Evolutionary conservation across 2,113 vertebrate genomes (phyloP), one percentile per base, ranked within the genome.

Genomic region (Cinclus mexicanus): DNA sequence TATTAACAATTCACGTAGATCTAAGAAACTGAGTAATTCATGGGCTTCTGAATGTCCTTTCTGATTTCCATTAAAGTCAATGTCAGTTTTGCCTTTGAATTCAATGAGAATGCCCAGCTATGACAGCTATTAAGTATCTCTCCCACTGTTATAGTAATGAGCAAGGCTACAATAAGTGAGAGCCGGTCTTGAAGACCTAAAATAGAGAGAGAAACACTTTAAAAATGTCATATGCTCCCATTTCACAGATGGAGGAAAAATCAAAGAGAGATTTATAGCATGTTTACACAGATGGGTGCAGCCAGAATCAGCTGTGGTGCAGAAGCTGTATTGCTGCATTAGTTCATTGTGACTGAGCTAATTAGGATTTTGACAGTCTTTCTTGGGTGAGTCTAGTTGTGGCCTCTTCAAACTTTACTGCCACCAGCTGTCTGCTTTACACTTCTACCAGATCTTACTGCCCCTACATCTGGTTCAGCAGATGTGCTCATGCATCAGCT

Each of bases 351-450:
- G 68, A 93, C 86, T 44, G 59, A 93, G 69, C 86, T 97, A 96
- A 97, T 96, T 94, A 94, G 83, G 83, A 87, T 90, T 97, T 96
- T 96, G 93, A 95, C 91, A 93, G 86, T 77, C 86, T 94, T 95
- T 90, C 94, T 96, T 93, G 90, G 93, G 88, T 59, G 80, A 77
- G 78, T 92, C 86, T 92, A 77, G 94, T 86, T 90, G 86, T 95
- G 94, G 68, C 80, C 94, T 95, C 95, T 96, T 96, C 96, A 97
- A 89, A 97, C 90, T 94, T 97, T 95, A 97, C 92, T 92, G 83
- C 68, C 64, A 81, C 83, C 94, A 93, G 94, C 91, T 96, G 96
- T 83, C 56, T 94, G 55, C 60, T 92, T 93, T 70, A 59, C 64
- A 81, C 71, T 89, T 74, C 39, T 78, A 78, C 65, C 72, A 77